Evolutionary conservation across 1,140 invertebrate species (phyloP).

Genomic region (Diprion similis): DNA sequence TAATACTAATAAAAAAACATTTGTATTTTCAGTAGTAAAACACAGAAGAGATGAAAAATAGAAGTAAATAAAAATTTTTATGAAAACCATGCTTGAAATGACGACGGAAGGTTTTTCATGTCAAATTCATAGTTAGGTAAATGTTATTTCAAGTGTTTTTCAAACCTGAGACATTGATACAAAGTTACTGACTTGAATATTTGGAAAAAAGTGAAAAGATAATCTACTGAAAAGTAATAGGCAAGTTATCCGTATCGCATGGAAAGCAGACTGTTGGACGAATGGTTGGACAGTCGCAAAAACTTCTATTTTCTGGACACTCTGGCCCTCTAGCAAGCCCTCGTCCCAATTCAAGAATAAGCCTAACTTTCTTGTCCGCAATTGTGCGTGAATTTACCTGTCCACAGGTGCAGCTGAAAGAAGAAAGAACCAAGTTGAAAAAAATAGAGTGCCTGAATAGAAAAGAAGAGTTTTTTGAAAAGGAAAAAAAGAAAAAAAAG

Average conservation of each 20-base stretch:
- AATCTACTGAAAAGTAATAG: conserved; percentile 12
- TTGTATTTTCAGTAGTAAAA: too few species aligned
- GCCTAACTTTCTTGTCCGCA: conserved; percentile 35
- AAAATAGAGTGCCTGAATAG: conserved; percentile 4
- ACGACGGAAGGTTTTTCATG: too few species aligned
- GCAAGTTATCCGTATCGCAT: conserved; percentile 14
- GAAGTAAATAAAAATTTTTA: too few species aligned
- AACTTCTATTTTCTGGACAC: conserved; percentile 10
- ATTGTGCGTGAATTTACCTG: conserved; percentile 47
- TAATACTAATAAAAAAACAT: too few species aligned
- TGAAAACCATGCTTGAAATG: too few species aligned
- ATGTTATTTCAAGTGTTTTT: too few species aligned
- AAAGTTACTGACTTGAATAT: too few species aligned
- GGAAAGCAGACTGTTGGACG: conserved; percentile 17
- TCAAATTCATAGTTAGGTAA: too few species aligned
- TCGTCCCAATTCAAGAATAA: conserved; percentile 34
- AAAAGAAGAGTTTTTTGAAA: background rate
- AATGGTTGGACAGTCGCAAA: conserved; percentile 14
- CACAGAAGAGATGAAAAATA: too few species aligned
- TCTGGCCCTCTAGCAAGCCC: conserved; percentile 3
- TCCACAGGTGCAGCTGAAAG: conserved; percentile 42
- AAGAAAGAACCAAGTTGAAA: conserved; percentile 22
- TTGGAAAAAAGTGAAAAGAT: background rate
- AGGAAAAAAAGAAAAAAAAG: too few species aligned
- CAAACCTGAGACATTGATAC: too few species aligned